Evolutionary conservation across 2,888 invertebrate species (phyloP), one percentile per base, ranked within the genome.

Genomic region (Eupithecia subumbrata): DNA sequence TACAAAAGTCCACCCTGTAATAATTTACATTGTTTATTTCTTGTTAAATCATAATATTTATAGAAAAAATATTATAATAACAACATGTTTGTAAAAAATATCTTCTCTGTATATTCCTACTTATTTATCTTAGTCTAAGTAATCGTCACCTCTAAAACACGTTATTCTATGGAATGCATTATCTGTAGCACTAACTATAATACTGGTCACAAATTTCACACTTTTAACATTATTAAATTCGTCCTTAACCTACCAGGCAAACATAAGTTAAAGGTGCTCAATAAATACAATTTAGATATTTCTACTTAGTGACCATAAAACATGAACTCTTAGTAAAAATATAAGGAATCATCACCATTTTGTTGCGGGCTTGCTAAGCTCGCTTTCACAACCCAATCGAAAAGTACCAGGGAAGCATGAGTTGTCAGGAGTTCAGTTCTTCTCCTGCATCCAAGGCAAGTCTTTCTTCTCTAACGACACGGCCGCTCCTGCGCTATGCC

Each of bases 401-500:
- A 74, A 82, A 86, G 82, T 86, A 87, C 86, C 83, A 86, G 82
- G 84, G 78, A 76, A 79, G 18, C 83, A 87, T 80, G 68, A 80
- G 70, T 73, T 69, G 60, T 73, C 48, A 80, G 72, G 69, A 79
- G 79, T 76, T 76, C 71, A 76, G 71, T 85, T 81, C 76, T 88
- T 86, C 43, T 87, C 87, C 37, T 83, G 86, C 67, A 87, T 84
- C 92, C 92, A 92, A 2, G 88, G 82, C 68, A 89, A 86, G 30
- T 87, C 80, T 70, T 88, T 90, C 80, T 94, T 95, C 77, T 94
- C 94, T 79, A 94, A 87, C 12, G 89, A 91, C 0, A 94, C 88
- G 0, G 92, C 83, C 0, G 93, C 93, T 0, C 91, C 92, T 0
- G 93, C 94, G 74, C 94, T 94, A 52, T 94, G 94, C 80, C 94